Evolutionary conservation across 2,888 invertebrate genomes (phyloP).

Genomic region (Lottia scabra): DNA sequence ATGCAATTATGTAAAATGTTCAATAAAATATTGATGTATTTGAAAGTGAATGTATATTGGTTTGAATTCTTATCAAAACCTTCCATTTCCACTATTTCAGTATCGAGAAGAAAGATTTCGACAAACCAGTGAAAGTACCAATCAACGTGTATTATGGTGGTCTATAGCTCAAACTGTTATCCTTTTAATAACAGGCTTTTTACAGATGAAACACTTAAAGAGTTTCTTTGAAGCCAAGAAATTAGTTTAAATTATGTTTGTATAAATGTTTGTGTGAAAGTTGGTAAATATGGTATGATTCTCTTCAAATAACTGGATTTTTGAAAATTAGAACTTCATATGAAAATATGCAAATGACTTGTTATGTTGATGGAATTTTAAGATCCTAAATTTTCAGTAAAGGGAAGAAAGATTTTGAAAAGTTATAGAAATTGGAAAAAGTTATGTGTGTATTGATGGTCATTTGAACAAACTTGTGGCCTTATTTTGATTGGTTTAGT

Average conservation of each 20-base stretch:
- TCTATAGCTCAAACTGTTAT: slow-evolving; percentile 92
- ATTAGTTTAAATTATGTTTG: slow-evolving; percentile 71
- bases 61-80: no score
- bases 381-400: slow-evolving; percentile 75
- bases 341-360: no score
- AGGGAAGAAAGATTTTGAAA: slow-evolving; percentile 98
- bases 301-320: no score
- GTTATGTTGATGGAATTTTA: no score
- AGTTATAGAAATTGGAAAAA: slow-evolving; percentile 99
- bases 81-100: no score
- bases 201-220: slow-evolving; percentile 99
- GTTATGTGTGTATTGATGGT: slow-evolving; percentile 86
- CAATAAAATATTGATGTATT: no score
- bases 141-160: slow-evolving; percentile 87
- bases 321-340: no score
- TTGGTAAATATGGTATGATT: no score
- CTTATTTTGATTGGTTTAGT: slow-evolving; percentile 86
- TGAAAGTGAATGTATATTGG: no score
- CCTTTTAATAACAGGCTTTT: slow-evolving; percentile 91
- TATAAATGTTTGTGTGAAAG: no score
- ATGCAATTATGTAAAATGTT: no score
- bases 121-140: slow-evolving; percentile 97
- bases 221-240: slow-evolving; percentile 99
- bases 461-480: slow-evolving; percentile 91
- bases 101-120: slow-evolving; percentile 98